Base-by-base conservation (phyloP, 2,888 invertebrate species). In the Lithophane socia region DNA sequence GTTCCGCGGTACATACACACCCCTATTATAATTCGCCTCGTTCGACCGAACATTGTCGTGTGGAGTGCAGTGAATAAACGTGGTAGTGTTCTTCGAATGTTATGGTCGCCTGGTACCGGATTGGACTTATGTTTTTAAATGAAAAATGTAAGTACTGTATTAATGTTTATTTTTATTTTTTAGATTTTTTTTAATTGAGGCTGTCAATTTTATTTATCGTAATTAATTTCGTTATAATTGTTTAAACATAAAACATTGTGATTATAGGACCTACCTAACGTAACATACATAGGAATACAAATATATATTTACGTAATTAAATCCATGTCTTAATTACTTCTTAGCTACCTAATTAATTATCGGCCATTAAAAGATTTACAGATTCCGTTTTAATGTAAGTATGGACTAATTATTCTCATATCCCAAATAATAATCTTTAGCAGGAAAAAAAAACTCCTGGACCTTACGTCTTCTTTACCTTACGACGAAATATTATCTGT, bases 41-140 rank as follows among this genome's bases (percentile, higher is more conserved):
- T 80, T 87, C 79, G 79, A 77, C 82, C 80, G 83, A 80, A 75
- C 82, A 86, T 87, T 86, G 88, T 82, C 89, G 88, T 85, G 93
- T 94, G 96, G 94, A 96, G 96, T 96, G 96, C 95, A 95, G 96
- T 96, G 96, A 84, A 87, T 90, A 86, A 88, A 86, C 87, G 88
- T 90, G 87, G 89, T 88, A 90, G 92, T 92, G 92, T 86, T 85
- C 86, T 82, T 81, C 75, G 18, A 72, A 85, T 82, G 87, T 87
- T 86, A 87, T 89, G 79, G 82, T 84, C 84, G 73, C 83, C 86
- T 89, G 83, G 88, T 90, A 88, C 75, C 74, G 66, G 75, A 76
- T 80, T 58, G 83, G 83, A 87, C 88, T 86, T 83, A 83, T 84
- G 79, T 81, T 84, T 87, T 88, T 90, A 86, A 89, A 82, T 86